Evolutionary conservation across 92 coral and sea anemone species (phyloP).

Genomic region (Parazoanthus swiftii): DNA sequence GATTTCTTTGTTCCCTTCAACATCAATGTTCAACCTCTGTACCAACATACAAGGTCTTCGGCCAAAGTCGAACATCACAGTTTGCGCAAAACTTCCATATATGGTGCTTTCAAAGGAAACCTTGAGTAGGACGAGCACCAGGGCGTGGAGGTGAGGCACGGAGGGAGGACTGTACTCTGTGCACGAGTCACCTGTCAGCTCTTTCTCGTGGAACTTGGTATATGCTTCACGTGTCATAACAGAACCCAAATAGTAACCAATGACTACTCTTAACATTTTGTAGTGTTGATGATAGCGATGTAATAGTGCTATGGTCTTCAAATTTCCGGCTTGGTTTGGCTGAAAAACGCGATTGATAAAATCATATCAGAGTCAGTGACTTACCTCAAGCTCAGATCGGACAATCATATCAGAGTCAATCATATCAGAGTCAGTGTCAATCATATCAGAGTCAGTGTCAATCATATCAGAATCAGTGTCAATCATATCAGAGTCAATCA

Average conservation of each 20-base stretch:
- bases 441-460: too few species aligned
- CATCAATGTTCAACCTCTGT: conserved; percentile 51
- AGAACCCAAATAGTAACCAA: conserved; percentile 10
- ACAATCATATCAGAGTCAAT: too few species aligned
- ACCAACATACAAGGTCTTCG: conserved; percentile 37
- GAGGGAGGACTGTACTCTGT: conserved; percentile 5
- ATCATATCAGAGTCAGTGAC: neutral
- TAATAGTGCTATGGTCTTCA: conserved; percentile 23
- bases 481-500: too few species aligned
- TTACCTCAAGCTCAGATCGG: too few species aligned
- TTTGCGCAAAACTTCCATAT: conserved; percentile 55
- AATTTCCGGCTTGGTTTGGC: conserved; percentile 17
- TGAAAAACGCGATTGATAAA: neutral
- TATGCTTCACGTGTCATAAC: conserved; percentile 1
- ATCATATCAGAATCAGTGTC: too few species aligned
- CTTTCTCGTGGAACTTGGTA: neutral
- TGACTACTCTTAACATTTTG: conserved; percentile 4
- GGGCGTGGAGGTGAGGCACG: neutral
- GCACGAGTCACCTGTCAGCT: conserved; percentile 3
- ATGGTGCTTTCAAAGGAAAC: conserved; percentile 42
- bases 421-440: too few species aligned
- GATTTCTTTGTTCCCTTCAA: conserved; percentile 35
- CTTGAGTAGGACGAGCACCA: conserved; percentile 22
- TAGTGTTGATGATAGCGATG: conserved; percentile 33
- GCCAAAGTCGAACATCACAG: conserved; percentile 67